Base-by-base conservation (phyloP, 2,888 invertebrate species). In the Nasonovia ribisnigri region DNA sequence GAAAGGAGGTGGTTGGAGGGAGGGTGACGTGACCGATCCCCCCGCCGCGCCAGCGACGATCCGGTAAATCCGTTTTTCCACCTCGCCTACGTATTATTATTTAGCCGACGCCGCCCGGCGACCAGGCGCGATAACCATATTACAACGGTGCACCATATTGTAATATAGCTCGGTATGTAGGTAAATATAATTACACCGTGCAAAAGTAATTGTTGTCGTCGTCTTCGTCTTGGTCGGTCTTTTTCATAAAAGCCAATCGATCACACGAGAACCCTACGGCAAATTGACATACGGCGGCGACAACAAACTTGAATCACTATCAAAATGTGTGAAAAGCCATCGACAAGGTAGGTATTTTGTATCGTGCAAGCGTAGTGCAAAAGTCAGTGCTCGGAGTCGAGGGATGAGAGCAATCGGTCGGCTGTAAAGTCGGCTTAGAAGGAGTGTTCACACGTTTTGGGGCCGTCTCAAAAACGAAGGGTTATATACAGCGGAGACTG, bases 21-120 rank as follows among this genome's bases (percentile, higher is more conserved):
- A 90, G 86, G 86, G 90, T 92, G 93, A 93, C 93, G 93, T 93
- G 93, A 93, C 93, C 93, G 93, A 93, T 84, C 93, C 90, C 87
- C 87, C 36, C 42, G 42, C 26, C 43, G 26, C 29, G 16, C 57
- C 43, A n/a, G 54, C 88, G 48, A 16, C 67, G 92, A 92, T 92
- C 77, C 92, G 42, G 92, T 88, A 92, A 92, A 92, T 92, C 92
- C 92, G 92, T 92, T 92, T 92, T 92, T 88, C 88, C 92, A 88
- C 92, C 92, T 92, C 92, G 77, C 54, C 77, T 42, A 54, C 77
- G 24, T 77, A 92, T 91, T 67, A 92, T 67, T 54, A 92, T 57
- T 87, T 57, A 92, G 16, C 42, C 48, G 26, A 67, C 13, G n/a
- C 43, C 90, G n/a, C 67, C 91, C 51, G 16, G 67, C n/a, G 11